Conservation (phyloP, 2,797 vertebrate genomes). For the Petrocephalus sullivani region DNA sequence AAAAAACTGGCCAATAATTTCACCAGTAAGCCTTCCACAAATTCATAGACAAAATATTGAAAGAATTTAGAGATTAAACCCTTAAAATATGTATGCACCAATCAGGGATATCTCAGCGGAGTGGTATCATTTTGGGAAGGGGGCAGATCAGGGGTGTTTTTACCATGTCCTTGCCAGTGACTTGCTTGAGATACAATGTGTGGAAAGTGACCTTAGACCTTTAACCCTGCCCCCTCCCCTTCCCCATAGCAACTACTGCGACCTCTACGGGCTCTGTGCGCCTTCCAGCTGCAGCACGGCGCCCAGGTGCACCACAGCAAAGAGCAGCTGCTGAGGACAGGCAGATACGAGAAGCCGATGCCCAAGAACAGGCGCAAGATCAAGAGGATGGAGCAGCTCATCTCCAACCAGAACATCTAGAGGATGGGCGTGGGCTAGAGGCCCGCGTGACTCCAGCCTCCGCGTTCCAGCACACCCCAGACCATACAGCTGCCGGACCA, state of each 20-base stretch:
- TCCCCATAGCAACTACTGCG: constrained; percentile 75
- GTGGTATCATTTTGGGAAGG: neutral
- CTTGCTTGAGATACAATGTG: neutral
- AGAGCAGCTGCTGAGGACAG: constrained; percentile 85
- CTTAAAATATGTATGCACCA: neutral
- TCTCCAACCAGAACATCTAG: constrained; percentile 78
- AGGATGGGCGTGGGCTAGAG: neutral
- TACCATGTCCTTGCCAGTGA: neutral
- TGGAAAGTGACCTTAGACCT: neutral
- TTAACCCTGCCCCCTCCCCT: neutral
- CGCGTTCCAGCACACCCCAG: neutral
- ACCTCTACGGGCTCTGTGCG: constrained; percentile 87
- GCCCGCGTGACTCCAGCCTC: no score
- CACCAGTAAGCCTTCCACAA: neutral
- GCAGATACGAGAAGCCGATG: constrained; percentile 88
- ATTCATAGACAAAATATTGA: neutral
- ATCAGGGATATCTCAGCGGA: neutral
- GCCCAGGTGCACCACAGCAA: constrained; percentile 95
- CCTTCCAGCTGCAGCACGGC: constrained; percentile 93
- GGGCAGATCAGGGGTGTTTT: neutral
- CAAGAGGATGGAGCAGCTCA: constrained; percentile 88
- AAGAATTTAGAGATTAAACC: neutral
- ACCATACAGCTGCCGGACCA: neutral
- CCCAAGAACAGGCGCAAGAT: constrained; percentile 98
- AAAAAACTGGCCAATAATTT: neutral